Conservation (phyloP, 2,888 invertebrate genomes). For the Dasypolia templi region DNA sequence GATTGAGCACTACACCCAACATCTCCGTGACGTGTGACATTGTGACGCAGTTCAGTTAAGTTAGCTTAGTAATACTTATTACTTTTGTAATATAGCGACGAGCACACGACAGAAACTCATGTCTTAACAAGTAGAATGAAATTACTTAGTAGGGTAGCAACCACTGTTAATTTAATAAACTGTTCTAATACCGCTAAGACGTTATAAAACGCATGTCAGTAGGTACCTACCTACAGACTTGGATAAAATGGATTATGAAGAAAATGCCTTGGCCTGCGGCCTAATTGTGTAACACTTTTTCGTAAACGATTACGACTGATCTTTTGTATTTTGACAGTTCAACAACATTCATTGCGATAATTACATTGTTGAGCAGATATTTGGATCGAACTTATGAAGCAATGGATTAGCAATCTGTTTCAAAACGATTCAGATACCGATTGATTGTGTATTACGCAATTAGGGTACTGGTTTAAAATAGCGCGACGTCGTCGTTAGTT, state of each 20-base stretch:
- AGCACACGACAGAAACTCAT: slow-evolving; percentile 15
- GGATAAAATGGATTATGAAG: slow-evolving; percentile 8
- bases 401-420: too few species aligned
- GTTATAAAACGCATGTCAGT: slow-evolving; percentile 11
- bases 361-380: too few species aligned
- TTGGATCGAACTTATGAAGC: too few species aligned
- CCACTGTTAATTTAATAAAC: slow-evolving; percentile 26
- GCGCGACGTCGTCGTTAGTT: neutral
- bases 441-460: too few species aligned
- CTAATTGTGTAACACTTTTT: too few species aligned
- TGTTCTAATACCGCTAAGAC: neutral
- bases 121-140: slow-evolving; percentile 20
- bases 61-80: neutral
- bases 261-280: slow-evolving; percentile 7
- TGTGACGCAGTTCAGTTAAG: slow-evolving; percentile 2
- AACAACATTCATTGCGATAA: too few species aligned
- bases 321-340: too few species aligned
- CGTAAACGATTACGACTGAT: too few species aligned
- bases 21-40: neutral
- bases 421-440: too few species aligned
- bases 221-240: neutral
- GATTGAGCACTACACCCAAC: neutral
- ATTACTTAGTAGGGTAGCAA: slow-evolving; percentile 15
- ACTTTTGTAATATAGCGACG: neutral
- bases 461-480: slow-evolving; percentile 22